Conservation (phyloP, 2,888 invertebrate genomes). For the Ecdyonurus torrentis region DNA sequence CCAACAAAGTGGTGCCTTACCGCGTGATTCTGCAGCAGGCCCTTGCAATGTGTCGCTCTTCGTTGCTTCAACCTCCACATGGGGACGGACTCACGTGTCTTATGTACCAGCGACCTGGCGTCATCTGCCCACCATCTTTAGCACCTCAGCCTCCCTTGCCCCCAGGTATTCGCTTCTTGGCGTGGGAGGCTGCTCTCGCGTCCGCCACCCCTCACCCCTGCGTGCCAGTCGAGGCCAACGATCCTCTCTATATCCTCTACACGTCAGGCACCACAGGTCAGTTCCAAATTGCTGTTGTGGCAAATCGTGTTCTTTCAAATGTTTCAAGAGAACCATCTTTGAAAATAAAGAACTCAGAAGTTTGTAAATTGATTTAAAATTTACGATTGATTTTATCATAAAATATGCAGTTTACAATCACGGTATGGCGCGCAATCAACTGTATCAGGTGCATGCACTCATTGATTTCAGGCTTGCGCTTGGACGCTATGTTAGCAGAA, state of each 20-base stretch:
- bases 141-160: conserved; percentile 17
- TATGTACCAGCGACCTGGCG: conserved; percentile 61
- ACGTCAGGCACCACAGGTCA: conserved; percentile 75
- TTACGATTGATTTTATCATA: too few species aligned
- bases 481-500: too few species aligned
- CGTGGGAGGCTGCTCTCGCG: conserved; percentile 55
- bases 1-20: conserved; percentile 60
- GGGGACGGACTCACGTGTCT: conserved; percentile 65
- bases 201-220: conserved; percentile 54
- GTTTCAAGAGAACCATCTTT: too few species aligned
- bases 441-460: too few species aligned
- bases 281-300: not conserved
- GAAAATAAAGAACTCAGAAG: too few species aligned
- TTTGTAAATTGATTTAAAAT: too few species aligned
- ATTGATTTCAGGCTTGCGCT: too few species aligned
- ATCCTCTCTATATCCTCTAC: conserved; percentile 80
- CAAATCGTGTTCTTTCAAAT: too few species aligned
- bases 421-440: too few species aligned
- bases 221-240: conserved; percentile 72
- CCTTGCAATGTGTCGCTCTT: conserved; percentile 34
- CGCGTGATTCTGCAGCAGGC: conserved; percentile 64
- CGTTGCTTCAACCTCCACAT: conserved; percentile 22
- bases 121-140: conserved; percentile 22
- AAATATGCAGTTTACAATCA: too few species aligned
- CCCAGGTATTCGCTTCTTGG: conserved; percentile 45